Evolutionary conservation across 2,113 vertebrate species (phyloP).

Genomic region (Speoplatyrhinus poulsoni): DNA sequence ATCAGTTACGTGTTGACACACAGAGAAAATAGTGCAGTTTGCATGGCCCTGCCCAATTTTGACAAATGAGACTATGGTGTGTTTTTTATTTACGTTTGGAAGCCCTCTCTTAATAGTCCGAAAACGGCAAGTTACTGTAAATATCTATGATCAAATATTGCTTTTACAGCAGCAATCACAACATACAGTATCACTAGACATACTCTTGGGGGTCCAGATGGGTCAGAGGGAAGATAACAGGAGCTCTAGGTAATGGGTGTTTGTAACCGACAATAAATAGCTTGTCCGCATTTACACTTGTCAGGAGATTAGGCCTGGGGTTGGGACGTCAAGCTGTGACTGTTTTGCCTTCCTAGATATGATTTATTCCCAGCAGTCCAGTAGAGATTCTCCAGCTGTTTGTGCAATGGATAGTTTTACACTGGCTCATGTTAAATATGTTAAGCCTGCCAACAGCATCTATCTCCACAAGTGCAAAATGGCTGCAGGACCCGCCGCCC

Average conservation of each 20-base stretch:
- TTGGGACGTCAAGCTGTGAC: slow-evolving; percentile 61
- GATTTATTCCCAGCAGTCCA: slow-evolving; percentile 66
- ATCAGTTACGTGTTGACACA: neutral
- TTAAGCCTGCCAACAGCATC: slow-evolving; percentile 47
- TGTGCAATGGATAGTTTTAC: slow-evolving; percentile 65
- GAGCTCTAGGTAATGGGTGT: slow-evolving; percentile 15
- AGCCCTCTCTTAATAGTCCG: slow-evolving; percentile 8
- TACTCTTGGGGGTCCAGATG: neutral
- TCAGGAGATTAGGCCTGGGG: slow-evolving; percentile 59
- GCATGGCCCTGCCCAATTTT: neutral
- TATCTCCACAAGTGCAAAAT: slow-evolving; percentile 39
- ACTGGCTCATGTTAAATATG: slow-evolving; percentile 58
- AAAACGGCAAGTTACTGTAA: slow-evolving; percentile 19
- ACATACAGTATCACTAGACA: slow-evolving; percentile 5
- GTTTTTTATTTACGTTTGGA: slow-evolving; percentile 22
- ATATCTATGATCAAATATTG: slow-evolving; percentile 1
- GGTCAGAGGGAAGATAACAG: neutral
- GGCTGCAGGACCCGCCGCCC: slow-evolving; percentile 36
- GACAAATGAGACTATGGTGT: slow-evolving; percentile 28
- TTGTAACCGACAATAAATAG: slow-evolving; percentile 51
- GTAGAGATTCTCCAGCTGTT: slow-evolving; percentile 71
- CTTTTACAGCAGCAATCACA: neutral
- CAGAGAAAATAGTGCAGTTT: neutral
- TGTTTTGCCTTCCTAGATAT: slow-evolving; percentile 65
- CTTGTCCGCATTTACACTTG: slow-evolving; percentile 61